Percentiles rank a stretch among this genome's conserved stretches.
Evolutionary conservation across 2,797 vertebrate genomes (phyloP).

Genomic region (Glyptemys insculpta): DNA sequence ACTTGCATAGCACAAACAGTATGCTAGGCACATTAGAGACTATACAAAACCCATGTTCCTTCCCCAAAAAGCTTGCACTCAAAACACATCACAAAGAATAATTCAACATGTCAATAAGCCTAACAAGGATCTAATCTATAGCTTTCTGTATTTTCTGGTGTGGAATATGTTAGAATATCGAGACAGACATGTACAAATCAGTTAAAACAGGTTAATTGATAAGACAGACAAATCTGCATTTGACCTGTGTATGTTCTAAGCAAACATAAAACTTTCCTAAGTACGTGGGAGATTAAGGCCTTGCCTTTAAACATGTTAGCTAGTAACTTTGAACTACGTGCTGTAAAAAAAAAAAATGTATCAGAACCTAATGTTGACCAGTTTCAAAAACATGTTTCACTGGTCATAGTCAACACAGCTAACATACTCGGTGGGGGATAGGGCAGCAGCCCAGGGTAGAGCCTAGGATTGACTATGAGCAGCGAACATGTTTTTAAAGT

Average conservation of each 20-base stretch:
- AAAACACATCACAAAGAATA: not conserved
- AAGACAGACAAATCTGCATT: not conserved
- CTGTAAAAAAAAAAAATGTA: not conserved
- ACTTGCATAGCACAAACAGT: not conserved
- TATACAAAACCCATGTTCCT: not conserved
- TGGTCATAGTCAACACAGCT: not conserved
- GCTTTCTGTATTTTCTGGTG: not conserved
- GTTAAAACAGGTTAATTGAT: not conserved
- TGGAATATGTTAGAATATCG: not conserved
- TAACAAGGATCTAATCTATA: not conserved
- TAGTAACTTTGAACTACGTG: not conserved
- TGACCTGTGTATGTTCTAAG: not conserved
- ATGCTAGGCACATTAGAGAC: not conserved
- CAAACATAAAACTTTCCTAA: not conserved
- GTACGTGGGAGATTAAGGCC: not conserved
- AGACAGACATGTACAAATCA: not conserved
- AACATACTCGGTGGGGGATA: not conserved
- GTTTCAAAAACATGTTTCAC: not conserved
- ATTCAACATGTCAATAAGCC: not conserved
- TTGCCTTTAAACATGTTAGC: not conserved
- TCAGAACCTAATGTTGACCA: not conserved
- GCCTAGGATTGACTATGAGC: not conserved
- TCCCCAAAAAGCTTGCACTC: not conserved
- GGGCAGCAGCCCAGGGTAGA: not conserved
- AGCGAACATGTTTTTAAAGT: not conserved